Evolutionary conservation across 2,113 vertebrate species (phyloP), one percentile per base, ranked within the genome.

Genomic region (Zonotrichia leucophrys): DNA sequence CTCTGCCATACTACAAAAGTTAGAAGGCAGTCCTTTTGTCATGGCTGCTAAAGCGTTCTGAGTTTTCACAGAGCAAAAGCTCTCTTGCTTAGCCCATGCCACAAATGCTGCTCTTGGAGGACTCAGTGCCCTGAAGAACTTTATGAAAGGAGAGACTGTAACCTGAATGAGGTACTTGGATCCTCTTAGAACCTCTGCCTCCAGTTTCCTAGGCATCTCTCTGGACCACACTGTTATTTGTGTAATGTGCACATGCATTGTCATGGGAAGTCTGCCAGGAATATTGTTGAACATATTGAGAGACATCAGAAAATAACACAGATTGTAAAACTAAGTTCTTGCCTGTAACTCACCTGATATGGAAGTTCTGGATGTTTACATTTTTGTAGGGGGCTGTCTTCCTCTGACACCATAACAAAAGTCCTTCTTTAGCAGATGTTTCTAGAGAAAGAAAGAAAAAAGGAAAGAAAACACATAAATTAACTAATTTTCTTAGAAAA

Each of bases 371-470:
- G 96, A 99, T 99, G 98, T 99, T 99, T 96, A 99, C 99, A 11
- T 99, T 99, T 98, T 99, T 99, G 97, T 99, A 99, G 13, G 99
- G 99, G 9, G 99, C 99, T 2, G 99, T 99, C 98, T 99, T 99
- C 93, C 99, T 99, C 98, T 99, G 99, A 97, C 99, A 99, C 99
- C 99, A 99, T 87, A 99, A 94, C 91, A 99, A 97, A 89, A 99
- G 98, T 55, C 99, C 99, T 92, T 99, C 99, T 97, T 99, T 99
- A 91, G 99, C 99, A n/a, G 99, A 99, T 15, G 99, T 99, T 97
- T 99, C 99, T 99, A 97, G 28, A 63, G 58, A 91, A 56, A 59
- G n/a, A 25, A 69, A 93, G n/a, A 23, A 87, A 90, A 68, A 11
- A 92, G 78, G n/a, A 23, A 87, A 90, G 72, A 11, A 92, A 81